Evolutionary conservation across 2,113 vertebrate species (phyloP), one percentile per base, ranked within the genome.

Genomic region (Odontesthes bonariensis): DNA sequence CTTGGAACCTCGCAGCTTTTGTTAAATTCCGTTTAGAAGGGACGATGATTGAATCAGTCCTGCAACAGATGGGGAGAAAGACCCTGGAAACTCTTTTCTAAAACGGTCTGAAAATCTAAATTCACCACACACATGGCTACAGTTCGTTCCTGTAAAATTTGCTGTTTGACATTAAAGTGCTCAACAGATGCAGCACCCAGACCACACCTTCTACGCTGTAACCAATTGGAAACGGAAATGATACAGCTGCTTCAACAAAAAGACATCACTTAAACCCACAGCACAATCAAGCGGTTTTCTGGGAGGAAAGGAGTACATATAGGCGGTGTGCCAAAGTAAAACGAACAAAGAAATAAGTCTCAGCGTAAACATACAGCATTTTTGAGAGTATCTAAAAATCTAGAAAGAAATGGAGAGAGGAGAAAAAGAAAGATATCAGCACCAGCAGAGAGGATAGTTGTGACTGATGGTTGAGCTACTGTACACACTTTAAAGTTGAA

Each of bases 151-250:
- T 65, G 52, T 23, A 20, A 47, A 47, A 70, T 20, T 31, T 75
- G 61, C 42, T 73, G 40, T 68, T 77, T 35, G 60, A 68, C 61
- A 73, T 58, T 74, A 68, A 77, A 78, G 31, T 75, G 82, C 53
- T 78, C 86, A 79, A 76, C 69, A 70, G 85, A 73, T 23, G 49
- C 73, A 46, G 73, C 56, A 54, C 79, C 65, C 77, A 77, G 85
- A 89, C 91, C 92, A 91, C 93, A 86, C 91, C 92, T 89, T 86
- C 84, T 79, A 5, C 9, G 32, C 58, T 68, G 40, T 3, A 51
- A 65, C 78, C 88, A 93, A 92, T 92, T 56, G 44, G 73, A 79
- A 56, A 46, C 22, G 60, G 53, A 35, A 58, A 72, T 35, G 65
- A 51, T 40, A 32, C 65, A 73, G 80, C 58, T 57, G 74, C 32